Evolutionary conservation across 1,140 invertebrate genomes (phyloP).

Genomic region (Ceratoteleas bidentatus): DNA sequence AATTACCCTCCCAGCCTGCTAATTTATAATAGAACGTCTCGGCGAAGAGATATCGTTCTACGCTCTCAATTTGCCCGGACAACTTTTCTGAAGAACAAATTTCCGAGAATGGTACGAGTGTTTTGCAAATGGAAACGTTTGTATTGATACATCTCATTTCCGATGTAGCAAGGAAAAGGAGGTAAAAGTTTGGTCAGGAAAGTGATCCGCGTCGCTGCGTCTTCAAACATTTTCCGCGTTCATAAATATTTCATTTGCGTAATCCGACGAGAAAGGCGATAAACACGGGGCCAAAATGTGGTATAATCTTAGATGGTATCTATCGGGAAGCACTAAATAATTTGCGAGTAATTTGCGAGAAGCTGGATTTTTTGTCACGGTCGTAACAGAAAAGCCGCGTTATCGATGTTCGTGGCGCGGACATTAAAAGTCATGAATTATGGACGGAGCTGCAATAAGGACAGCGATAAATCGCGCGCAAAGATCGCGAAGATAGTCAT

Average conservation of each 20-base stretch:
- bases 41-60: no score
- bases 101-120: no score
- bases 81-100: no score
- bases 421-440: slow-evolving; percentile 53
- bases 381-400: slow-evolving; percentile 37
- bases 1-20: no score
- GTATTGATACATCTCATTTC: no score
- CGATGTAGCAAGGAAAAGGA: no score
- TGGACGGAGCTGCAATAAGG: slow-evolving; percentile 25
- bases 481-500: slow-evolving; percentile 48
- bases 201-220: no score
- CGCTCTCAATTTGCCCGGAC: no score
- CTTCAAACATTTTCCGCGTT: neutral
- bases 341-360: slow-evolving; percentile 32
- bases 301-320: slow-evolving; percentile 32
- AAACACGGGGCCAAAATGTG: slow-evolving; percentile 16
- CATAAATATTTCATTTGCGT: slow-evolving; percentile 40
- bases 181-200: no score
- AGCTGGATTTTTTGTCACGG: slow-evolving; percentile 26
- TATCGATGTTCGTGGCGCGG: slow-evolving; percentile 32
- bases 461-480: slow-evolving; percentile 53
- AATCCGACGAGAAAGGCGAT: slow-evolving; percentile 31
- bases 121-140: no score
- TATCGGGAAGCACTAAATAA: slow-evolving; percentile 46
- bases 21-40: no score